phyloP scores from a whole-genome alignment of 2,113 vertebrate genomes.

The Brachirus orientalis region DNA sequence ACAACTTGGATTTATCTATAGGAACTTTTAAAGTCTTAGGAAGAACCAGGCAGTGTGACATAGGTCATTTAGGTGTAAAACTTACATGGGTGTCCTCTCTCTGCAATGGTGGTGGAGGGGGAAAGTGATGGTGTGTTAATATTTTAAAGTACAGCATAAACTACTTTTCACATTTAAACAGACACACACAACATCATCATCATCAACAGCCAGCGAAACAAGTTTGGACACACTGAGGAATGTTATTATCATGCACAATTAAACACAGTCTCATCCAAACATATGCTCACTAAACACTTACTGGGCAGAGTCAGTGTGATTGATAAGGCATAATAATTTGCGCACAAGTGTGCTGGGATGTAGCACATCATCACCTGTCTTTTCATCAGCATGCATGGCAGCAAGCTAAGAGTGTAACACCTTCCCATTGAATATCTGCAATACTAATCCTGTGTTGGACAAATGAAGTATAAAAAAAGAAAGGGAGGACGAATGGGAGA shows the following conservation, averaged over 20 bases:
- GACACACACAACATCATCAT: slow-evolving; percentile 15
- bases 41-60: slow-evolving; percentile 46
- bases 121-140: slow-evolving; percentile 74
- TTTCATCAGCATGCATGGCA: slow-evolving; percentile 33
- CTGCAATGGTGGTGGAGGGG: slow-evolving; percentile 71
- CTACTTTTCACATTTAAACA: slow-evolving; percentile 31
- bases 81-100: slow-evolving; percentile 89
- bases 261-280: slow-evolving; percentile 56
- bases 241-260: slow-evolving; percentile 71
- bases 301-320: slow-evolving; percentile 60
- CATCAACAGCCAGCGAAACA: slow-evolving; percentile 42
- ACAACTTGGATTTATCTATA: slow-evolving; percentile 36
- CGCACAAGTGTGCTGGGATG: slow-evolving; percentile 24
- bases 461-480: background rate
- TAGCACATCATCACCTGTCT: slow-evolving; percentile 51
- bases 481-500: slow-evolving; percentile 10
- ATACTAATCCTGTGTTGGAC: slow-evolving; percentile 33
- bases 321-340: slow-evolving; percentile 67
- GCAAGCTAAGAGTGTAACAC: slow-evolving; percentile 18
- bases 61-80: slow-evolving; percentile 58
- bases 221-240: slow-evolving; percentile 42
- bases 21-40: background rate
- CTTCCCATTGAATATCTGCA: slow-evolving; percentile 15
- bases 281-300: slow-evolving; percentile 55
- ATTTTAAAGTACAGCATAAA: slow-evolving; percentile 55